phyloP scores from a whole-genome alignment of 2,113 vertebrate species.

The Craseonycteris thonglongyai region DNA sequence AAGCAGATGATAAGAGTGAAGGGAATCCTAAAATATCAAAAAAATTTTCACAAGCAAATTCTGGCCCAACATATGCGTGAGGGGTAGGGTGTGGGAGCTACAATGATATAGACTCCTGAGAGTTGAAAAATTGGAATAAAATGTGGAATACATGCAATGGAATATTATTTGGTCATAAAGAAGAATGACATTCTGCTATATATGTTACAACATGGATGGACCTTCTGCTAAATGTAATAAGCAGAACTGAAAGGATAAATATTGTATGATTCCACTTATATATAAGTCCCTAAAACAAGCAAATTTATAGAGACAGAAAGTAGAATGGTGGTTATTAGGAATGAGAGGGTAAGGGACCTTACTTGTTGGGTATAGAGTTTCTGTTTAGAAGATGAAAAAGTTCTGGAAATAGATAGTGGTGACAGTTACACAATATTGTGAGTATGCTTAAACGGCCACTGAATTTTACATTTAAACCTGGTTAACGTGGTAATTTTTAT shows the following conservation, averaged over 20 bases:
- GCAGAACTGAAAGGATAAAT: background rate
- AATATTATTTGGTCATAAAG: background rate
- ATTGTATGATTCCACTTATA: background rate
- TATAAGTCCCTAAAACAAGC: background rate
- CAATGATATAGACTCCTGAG: background rate
- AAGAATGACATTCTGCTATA: background rate
- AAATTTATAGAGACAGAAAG: background rate
- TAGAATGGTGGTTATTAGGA: background rate
- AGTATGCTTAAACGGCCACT: background rate
- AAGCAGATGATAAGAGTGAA: conserved; percentile 39
- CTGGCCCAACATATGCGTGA: background rate
- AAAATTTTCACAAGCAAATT: conserved; percentile 47
- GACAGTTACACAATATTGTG: background rate
- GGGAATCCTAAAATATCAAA: conserved; percentile 49
- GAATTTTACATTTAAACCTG: background rate
- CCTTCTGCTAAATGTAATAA: background rate
- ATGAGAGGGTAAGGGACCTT: background rate
- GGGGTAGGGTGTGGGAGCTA: background rate
- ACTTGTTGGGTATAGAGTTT: background rate
- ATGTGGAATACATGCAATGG: background rate
- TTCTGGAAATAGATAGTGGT: background rate
- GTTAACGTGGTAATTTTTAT: background rate
- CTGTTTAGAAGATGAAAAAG: background rate
- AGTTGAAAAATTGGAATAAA: background rate
- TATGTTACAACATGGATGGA: background rate